These are phyloP conservation scores for Drosophila aff. DNA, from an alignment of 1,140 invertebrate genomes.

Conservation along the genomic window DNA sequence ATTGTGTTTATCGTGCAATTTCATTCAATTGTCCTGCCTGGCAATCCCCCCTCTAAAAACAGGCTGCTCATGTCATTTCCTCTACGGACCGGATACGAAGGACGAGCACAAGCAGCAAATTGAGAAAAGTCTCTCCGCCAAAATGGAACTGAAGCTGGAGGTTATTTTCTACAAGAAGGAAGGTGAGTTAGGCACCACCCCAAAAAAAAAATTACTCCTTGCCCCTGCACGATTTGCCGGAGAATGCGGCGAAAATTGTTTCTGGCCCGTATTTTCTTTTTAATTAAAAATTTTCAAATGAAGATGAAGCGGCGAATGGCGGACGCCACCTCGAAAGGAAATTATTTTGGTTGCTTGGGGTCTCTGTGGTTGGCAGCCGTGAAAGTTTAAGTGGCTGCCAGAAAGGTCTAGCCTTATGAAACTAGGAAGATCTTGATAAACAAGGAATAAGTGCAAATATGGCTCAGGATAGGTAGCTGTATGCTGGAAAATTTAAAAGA, in stretches of 20 bases:
- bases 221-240: constrained; percentile 15
- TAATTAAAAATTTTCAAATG: constrained; percentile 54
- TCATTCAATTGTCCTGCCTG: constrained; percentile 65
- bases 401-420: neutral
- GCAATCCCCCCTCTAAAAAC: constrained; percentile 1
- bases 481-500: neutral
- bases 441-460: neutral
- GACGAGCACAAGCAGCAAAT: constrained; percentile 95
- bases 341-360: constrained; percentile 32
- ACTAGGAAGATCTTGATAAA: constrained; percentile 9
- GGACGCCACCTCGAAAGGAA: constrained; percentile 31
- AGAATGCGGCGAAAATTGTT: constrained; percentile 49
- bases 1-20: constrained; percentile 78
- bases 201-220: constrained; percentile 2
- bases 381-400: constrained; percentile 5
- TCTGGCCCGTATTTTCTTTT: constrained; percentile 33
- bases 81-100: constrained; percentile 95
- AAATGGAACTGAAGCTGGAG: constrained; percentile 96
- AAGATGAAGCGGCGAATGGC: constrained; percentile 22
- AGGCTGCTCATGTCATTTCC: constrained; percentile 97
- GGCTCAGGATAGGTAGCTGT: no score
- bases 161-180: constrained; percentile 97
- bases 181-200: constrained; percentile 87
- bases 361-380: constrained; percentile 24
- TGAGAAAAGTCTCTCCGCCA: constrained; percentile 94